Percentiles rank a stretch among this genome's conserved stretches.
Conservation (phyloP, 35 echinoderm and acorn worm genomes). For the Stichopus chloronotus region DNA sequence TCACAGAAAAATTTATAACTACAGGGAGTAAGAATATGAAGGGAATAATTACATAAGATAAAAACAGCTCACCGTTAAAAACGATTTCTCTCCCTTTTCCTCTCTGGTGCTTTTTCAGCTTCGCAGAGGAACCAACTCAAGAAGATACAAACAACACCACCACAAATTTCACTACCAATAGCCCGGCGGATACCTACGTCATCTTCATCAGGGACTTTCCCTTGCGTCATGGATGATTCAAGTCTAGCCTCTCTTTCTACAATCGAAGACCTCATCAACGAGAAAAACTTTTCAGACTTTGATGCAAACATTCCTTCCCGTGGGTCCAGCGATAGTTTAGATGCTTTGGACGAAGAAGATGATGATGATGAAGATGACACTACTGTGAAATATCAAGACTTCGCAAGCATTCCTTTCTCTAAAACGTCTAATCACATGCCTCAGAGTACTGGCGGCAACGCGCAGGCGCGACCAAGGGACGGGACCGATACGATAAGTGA, state of each 20-base stretch:
- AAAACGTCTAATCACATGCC: neutral
- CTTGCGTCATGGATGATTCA: slow-evolving; percentile 52
- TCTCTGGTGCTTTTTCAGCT: slow-evolving; percentile 10
- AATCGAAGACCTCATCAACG: slow-evolving; percentile 50
- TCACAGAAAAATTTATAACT: too few relatives aligned
- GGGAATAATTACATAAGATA: too few relatives aligned
- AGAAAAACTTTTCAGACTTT: slow-evolving; percentile 51
- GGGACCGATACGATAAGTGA: neutral
- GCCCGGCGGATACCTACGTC: slow-evolving; percentile 22
- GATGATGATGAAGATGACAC: slow-evolving; percentile 26
- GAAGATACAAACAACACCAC: neutral
- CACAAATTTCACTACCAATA: neutral
- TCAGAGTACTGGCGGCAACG: neutral
- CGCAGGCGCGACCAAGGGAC: neutral
- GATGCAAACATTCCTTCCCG: slow-evolving; percentile 30
- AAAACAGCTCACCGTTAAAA: neutral
- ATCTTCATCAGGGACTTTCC: slow-evolving; percentile 59
- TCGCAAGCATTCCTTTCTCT: neutral
- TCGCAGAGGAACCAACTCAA: slow-evolving; percentile 28
- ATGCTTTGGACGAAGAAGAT: slow-evolving; percentile 32
- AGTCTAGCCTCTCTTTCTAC: slow-evolving; percentile 52
- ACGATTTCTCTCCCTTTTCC: neutral
- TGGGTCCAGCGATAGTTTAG: slow-evolving; percentile 39
- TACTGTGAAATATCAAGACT: neutral
- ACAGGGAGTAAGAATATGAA: too few relatives aligned